Percentiles rank a stretch among this genome's conserved stretches.
phyloP scores from a whole-genome alignment of 2,888 invertebrate genomes.

The Rhyacophila evoluta region DNA sequence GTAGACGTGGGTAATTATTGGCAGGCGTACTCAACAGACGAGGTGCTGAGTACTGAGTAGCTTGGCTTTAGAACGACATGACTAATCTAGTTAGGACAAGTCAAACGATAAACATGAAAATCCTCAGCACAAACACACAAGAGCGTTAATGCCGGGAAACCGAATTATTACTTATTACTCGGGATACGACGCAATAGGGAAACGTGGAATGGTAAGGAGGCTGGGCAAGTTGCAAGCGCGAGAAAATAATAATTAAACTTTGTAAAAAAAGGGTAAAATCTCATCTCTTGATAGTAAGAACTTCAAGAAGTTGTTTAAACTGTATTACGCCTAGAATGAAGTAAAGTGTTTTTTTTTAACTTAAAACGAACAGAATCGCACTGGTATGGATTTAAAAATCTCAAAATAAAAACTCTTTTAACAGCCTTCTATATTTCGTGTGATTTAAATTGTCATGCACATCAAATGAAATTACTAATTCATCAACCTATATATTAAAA shows the following conservation, averaged over 20 bases:
- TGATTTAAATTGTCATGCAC: too few relatives aligned
- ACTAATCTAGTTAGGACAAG: conserved; percentile 5
- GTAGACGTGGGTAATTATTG: background rate
- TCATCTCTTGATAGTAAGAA: conserved; percentile 24
- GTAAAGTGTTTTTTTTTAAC: background rate
- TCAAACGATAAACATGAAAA: conserved; percentile 31
- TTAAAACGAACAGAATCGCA: too few relatives aligned
- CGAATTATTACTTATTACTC: conserved; percentile 29
- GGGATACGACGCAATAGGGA: background rate
- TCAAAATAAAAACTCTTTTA: too few relatives aligned
- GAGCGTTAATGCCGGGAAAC: conserved; percentile 26
- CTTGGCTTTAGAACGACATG: background rate
- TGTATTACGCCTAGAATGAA: background rate
- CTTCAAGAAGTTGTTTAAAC: background rate
- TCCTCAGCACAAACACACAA: conserved; percentile 29
- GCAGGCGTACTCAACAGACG: background rate
- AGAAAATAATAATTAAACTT: conserved; percentile 23
- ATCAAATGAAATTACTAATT: too few relatives aligned
- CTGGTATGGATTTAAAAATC: too few relatives aligned
- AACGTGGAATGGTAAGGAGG: background rate
- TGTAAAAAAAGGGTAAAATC: background rate
- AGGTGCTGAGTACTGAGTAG: background rate
- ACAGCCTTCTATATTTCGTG: too few relatives aligned
- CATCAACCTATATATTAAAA: too few relatives aligned
- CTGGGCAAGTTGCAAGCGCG: background rate